phyloP scores from a whole-genome alignment of 2,888 invertebrate genomes.

The Brachypalpus laphriformis region DNA sequence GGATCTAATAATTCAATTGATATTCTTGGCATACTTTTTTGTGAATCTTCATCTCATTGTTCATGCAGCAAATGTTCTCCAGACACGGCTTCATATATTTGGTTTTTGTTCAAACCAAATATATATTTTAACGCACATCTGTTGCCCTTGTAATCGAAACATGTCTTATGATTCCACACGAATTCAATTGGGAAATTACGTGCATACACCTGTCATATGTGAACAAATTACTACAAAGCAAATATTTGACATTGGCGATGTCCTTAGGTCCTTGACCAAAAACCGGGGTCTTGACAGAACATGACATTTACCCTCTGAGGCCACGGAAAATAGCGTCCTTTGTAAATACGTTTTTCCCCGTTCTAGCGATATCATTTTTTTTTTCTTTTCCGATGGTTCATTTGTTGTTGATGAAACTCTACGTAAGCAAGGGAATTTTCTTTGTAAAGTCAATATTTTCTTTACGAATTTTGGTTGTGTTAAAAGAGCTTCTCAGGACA shows the following conservation, averaged over 20 bases:
- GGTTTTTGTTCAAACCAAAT: background rate
- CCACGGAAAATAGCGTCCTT: background rate
- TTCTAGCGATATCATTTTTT: background rate
- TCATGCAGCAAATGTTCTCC: background rate
- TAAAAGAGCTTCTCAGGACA: background rate
- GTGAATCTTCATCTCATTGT: background rate
- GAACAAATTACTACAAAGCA: conserved; percentile 14
- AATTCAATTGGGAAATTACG: conserved; percentile 21
- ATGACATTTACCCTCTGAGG: background rate
- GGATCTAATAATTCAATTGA: background rate
- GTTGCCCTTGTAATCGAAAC: background rate
- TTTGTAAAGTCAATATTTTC: background rate
- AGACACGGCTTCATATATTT: background rate
- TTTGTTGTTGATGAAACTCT: background rate
- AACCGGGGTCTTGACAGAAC: background rate
- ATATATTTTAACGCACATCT: background rate
- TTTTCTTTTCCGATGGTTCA: background rate
- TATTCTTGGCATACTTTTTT: background rate
- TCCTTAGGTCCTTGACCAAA: background rate
- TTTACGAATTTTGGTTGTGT: background rate
- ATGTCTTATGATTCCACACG: background rate
- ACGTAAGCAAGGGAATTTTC: background rate
- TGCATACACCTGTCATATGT: background rate
- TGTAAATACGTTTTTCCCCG: background rate
- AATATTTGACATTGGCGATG: conserved; percentile 19